Conservation (phyloP, 1,140 invertebrate genomes). For the Hyles euphorbiae region DNA sequence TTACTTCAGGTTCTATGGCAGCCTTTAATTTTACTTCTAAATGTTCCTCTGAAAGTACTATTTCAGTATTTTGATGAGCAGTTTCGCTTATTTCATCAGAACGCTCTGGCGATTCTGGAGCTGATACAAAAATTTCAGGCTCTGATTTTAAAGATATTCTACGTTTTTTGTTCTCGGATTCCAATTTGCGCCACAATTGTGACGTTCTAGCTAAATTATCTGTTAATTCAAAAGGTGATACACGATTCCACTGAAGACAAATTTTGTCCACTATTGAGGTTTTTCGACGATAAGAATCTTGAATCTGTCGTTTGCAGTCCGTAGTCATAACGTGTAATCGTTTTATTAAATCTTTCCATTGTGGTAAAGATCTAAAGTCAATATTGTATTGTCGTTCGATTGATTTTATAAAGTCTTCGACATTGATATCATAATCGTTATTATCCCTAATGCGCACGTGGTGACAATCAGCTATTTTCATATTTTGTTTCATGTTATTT, state of each 20-base stretch:
- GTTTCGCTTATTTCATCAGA: conserved; percentile 24
- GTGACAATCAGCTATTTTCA: conserved; percentile 30
- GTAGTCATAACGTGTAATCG: conserved; percentile 28
- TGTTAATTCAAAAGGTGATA: conserved; percentile 50
- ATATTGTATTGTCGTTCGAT: conserved; percentile 46
- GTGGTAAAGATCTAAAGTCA: conserved; percentile 41
- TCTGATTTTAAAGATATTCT: conserved; percentile 14
- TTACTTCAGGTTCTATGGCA: conserved; percentile 21
- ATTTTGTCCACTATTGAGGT: conserved; percentile 47
- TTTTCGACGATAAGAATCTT: conserved; percentile 36
- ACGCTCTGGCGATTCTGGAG: conserved; percentile 6
- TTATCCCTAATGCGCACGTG: conserved; percentile 40
- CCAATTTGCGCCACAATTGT: conserved; percentile 34
- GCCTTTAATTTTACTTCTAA: conserved; percentile 9
- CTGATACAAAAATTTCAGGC: conserved; percentile 4
- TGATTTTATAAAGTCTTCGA: conserved; percentile 39
- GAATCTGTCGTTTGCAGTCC: conserved; percentile 39
- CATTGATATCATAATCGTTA: conserved; percentile 29
- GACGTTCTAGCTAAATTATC: conserved; percentile 41
- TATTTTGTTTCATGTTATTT: conserved; percentile 8
- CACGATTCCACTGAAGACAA: conserved; percentile 35
- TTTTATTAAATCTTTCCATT: conserved; percentile 47
- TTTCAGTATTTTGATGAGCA: conserved; percentile 50
- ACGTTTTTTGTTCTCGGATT: conserved; percentile 19
- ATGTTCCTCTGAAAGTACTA: conserved; percentile 18